Base-by-base conservation (phyloP, 2,797 vertebrate species). In the Hydrophis major region DNA sequence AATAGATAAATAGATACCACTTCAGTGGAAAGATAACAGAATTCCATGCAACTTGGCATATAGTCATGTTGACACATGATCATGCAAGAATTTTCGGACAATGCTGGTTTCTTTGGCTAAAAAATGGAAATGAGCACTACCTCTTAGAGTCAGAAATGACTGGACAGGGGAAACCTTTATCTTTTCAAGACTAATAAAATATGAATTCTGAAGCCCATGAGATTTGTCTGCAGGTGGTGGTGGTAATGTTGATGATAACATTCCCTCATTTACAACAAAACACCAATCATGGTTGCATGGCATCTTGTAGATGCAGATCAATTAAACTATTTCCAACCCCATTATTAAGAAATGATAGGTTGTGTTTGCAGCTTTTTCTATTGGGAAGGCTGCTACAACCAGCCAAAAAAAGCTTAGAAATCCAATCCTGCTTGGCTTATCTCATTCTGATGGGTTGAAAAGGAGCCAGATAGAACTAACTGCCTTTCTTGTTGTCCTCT, bases 301-400 rank as follows among this genome's bases (percentile, higher is more conserved):
- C 69, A 86, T 87, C 59, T 89, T 91, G 87, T 91, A 87, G 69
- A 59, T 89, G 69, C 74, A 50, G 93, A 27, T 89, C 22, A 42
- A 87, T 47, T 56, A 74, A 91, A 32, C 69, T 14, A 59, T 47
- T 32, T 86, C 28, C 20, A 66, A 74, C 61, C 37, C 61, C n/a
- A 59, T 91, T 61, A 37, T 53, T 89, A 59, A 90, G 63, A 91
- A 89, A 86, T 13, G 87, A 69, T 47, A 63, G 87, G n/a, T 69
- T 50, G 56, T 10, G 89, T 95, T 95, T 55, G 92, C 95, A 94
- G 95, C 94, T 83, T 95, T 89, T 95, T 96, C 95, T 95, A 96
- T 96, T 93, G 92, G 94, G 92, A 95, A 92, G 78, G 20, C 78
- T 93, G 91, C 93, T 94, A 88, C 92, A 61, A 32, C 66, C 92